Evolutionary conservation across 2,888 invertebrate species (phyloP).

Genomic region (Lasioglossum zephyrum): DNA sequence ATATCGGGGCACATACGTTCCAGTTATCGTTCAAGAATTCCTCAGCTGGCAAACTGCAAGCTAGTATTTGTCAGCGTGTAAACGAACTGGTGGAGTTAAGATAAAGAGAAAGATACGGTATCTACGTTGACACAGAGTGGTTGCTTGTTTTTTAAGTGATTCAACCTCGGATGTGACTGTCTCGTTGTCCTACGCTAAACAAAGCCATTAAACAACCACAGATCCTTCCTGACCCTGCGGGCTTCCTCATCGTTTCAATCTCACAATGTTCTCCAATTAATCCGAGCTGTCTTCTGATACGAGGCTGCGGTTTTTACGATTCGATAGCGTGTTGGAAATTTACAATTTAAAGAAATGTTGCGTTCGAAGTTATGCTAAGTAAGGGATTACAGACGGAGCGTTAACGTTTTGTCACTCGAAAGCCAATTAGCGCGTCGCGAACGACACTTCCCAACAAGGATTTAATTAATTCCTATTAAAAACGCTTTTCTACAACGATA

Average conservation of each 20-base stretch:
- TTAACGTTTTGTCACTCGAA: neutral
- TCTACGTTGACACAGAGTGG: constrained; percentile 11
- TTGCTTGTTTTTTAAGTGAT: neutral
- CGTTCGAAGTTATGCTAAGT: too few species aligned
- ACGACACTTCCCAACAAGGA: neutral
- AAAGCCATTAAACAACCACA: neutral
- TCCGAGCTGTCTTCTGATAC: neutral
- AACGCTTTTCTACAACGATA: neutral
- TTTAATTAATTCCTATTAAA: neutral
- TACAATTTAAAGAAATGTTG: neutral
- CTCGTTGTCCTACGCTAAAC: neutral
- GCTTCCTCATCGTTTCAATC: neutral
- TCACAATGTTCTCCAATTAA: neutral
- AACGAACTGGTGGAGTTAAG: constrained; percentile 26
- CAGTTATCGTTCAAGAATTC: neutral
- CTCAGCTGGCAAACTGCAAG: constrained; percentile 3
- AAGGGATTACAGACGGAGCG: too few species aligned
- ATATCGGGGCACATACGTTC: neutral
- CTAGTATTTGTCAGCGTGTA: constrained; percentile 26
- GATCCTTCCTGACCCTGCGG: neutral
- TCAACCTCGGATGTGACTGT: neutral
- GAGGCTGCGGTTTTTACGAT: neutral
- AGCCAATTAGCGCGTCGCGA: neutral
- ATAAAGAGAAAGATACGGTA: constrained; percentile 47
- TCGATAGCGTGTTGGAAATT: neutral